Conservation (phyloP, 1,140 invertebrate species). For the Coptotermes formosanus region DNA sequence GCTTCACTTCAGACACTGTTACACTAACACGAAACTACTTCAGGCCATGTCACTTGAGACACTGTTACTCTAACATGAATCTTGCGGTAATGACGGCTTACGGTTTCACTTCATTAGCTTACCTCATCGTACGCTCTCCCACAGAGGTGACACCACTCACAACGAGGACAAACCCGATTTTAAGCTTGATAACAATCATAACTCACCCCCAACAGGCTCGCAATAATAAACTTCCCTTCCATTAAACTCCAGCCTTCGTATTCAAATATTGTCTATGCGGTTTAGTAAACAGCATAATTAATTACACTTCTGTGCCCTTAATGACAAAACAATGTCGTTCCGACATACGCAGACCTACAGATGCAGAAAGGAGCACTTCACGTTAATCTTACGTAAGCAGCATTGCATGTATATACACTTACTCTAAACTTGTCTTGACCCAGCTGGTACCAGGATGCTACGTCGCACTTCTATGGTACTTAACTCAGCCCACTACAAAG, state of each 20-base stretch:
- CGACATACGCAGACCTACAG: too few relatives aligned
- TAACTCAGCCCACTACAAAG: too few relatives aligned
- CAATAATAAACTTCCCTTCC: not conserved
- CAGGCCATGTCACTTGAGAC: not conserved
- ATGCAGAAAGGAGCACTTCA: not conserved
- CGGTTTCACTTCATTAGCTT: not conserved
- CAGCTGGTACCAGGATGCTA: too few relatives aligned
- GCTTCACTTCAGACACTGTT: not conserved
- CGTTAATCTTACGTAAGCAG: not conserved
- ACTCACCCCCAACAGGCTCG: not conserved
- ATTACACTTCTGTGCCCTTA: too few relatives aligned
- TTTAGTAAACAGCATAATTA: too few relatives aligned
- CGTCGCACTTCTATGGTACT: too few relatives aligned
- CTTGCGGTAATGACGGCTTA: not conserved
- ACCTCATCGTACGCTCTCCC: not conserved
- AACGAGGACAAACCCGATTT: not conserved
- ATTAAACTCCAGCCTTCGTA: not conserved
- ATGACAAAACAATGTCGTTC: too few relatives aligned
- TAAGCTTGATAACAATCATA: not conserved
- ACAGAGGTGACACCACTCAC: not conserved
- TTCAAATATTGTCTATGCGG: not conserved
- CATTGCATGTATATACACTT: not conserved
- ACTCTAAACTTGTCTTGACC: not conserved
- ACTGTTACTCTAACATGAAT: not conserved
- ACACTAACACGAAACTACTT: too few relatives aligned